These are phyloP conservation scores for Arrhamphus sclerolepis DNA, from an alignment of 2,797 vertebrate genomes.

Conservation along the genomic window DNA sequence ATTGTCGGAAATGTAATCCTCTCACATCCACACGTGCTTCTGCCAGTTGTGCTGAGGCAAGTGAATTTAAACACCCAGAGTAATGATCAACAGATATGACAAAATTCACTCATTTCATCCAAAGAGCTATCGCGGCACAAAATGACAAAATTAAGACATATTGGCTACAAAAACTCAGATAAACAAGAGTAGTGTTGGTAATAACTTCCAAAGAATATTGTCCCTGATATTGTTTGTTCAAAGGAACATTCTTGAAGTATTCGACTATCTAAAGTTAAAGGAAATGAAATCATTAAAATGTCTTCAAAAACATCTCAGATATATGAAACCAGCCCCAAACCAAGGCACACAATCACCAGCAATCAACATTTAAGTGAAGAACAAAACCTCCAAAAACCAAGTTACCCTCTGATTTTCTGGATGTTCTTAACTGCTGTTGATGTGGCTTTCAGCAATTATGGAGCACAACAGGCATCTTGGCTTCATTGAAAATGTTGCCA, in stretches of 20 bases:
- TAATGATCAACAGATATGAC: not conserved
- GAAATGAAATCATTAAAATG: not conserved
- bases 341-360: not conserved
- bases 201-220: not conserved
- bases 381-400: slow-evolving; percentile 3
- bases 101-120: not conserved
- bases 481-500: no score
- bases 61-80: not conserved
- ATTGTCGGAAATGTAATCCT: not conserved
- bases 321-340: slow-evolving; percentile 3
- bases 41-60: not conserved
- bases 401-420: slow-evolving; percentile 15
- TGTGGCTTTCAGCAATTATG: slow-evolving; percentile 2
- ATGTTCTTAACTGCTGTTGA: slow-evolving; percentile 12
- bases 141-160: not conserved
- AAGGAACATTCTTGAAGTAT: slow-evolving; percentile 9
- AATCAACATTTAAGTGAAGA: slow-evolving; percentile 18
- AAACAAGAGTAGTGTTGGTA: not conserved
- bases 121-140: not conserved
- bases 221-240: not conserved
- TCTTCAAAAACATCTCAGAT: slow-evolving; percentile 4
- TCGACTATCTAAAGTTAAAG: slow-evolving; percentile 1
- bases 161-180: not conserved
- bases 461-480: not conserved
- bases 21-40: not conserved